phyloP scores from a whole-genome alignment of 2,797 vertebrate genomes.

The Mormyrus hasselquistii region DNA sequence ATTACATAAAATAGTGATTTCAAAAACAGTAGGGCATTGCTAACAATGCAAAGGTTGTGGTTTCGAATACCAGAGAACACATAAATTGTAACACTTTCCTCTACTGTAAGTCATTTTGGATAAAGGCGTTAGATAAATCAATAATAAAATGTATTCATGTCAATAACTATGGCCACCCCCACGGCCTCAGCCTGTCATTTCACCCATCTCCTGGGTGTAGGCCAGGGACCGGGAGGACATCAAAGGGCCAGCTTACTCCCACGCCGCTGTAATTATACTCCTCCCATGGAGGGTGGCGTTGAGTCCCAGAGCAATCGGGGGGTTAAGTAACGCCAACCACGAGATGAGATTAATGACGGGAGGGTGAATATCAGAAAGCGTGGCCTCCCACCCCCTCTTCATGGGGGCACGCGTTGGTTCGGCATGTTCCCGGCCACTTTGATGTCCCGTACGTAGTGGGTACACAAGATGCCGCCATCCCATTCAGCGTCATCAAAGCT shows the following conservation, averaged over 20 bases:
- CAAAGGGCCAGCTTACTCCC: constrained; percentile 29
- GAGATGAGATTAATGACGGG: background rate
- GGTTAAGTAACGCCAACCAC: constrained; percentile 34
- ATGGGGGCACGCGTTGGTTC: background rate
- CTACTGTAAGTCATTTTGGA: background rate
- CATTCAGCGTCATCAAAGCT: constrained; percentile 29
- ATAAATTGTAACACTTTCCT: background rate
- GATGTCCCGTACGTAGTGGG: constrained; percentile 25
- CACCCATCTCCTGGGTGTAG: background rate
- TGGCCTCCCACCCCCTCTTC: background rate
- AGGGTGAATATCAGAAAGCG: background rate
- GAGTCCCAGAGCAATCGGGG: constrained; percentile 37
- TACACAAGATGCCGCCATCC: constrained; percentile 25
- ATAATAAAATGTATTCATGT: background rate
- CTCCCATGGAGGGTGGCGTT: constrained; percentile 32
- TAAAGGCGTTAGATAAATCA: background rate
- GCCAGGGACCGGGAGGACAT: constrained; percentile 23
- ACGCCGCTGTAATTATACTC: constrained; percentile 40
- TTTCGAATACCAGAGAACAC: background rate
- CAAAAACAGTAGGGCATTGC: background rate
- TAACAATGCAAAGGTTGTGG: background rate
- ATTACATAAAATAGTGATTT: background rate
- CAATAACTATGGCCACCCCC: background rate
- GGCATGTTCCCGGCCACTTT: constrained; percentile 26
- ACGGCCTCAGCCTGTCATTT: background rate